Evolutionary conservation across 92 coral and sea anemone genomes (phyloP), one percentile per base, ranked within the genome.

Genomic region (Bergia puertoricense): DNA sequence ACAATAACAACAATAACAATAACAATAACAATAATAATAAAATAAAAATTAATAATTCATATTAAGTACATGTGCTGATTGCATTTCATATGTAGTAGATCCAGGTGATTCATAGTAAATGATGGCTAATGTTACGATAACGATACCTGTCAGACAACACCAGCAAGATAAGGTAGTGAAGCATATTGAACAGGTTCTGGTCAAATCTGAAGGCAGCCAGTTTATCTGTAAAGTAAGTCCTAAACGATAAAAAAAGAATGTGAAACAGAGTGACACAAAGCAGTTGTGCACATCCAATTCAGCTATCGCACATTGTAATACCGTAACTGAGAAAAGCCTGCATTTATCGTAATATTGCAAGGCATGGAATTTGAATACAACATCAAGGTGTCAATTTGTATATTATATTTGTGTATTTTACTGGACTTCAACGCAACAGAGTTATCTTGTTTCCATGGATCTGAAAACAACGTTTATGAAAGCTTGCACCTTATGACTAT

Each of bases 91-190:
- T 10, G 2, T n/a, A 11, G 9, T 22, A 69, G 75, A 10, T 22
- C 37, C 18, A 71, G 9, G 66, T 16, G 66, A 11, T 57, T 57
- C 66, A 57, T 57, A 57, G 16, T 57, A 3, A 57, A 57, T 57
- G 66, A 57, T 57, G 66, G 66, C 66, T 3, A 57, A 57, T 11
- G 66, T 57, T 13, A 9, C 13, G 16, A 8, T 57, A 57, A 30
- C 30, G 30, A 30, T 67, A 94, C 98, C 92, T 93, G 93, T 93
- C 90, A 20, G 89, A 43, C 39, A 94, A 76, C n/a, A 91, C 87
- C 92, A 89, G n/a, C 76, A 94, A 85, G 66, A 94, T 90, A 30
- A 94, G 80, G 73, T 86, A 89, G 56, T 91, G 98, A n/a, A 94
- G 91, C 91, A 81, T 83, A 38, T 71, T 74, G 86, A 94, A 93